These are phyloP conservation scores for Nemotelus nigrinus DNA, from an alignment of 2,888 invertebrate species.

Conservation along the genomic window DNA sequence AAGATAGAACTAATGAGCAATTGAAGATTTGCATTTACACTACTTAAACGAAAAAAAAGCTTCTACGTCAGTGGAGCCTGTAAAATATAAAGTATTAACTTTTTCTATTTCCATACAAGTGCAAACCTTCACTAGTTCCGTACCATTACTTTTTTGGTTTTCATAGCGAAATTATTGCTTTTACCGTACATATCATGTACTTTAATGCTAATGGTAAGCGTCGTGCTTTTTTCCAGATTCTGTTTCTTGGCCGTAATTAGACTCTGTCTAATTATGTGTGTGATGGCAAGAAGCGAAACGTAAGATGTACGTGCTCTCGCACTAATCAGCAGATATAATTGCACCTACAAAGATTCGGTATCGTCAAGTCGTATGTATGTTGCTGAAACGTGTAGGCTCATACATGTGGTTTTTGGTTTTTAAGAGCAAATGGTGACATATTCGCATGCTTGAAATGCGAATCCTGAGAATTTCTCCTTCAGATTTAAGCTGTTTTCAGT, in stretches of 20 bases:
- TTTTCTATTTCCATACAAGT: no score
- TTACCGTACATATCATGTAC: neutral
- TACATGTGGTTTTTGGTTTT: neutral
- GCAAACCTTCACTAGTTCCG: no score
- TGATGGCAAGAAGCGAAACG: constrained; percentile 31
- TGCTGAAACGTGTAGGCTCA: neutral
- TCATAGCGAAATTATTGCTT: constrained; percentile 10
- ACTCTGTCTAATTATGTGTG: constrained; percentile 48
- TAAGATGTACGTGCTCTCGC: constrained; percentile 49
- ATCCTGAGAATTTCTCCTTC: constrained; percentile 29
- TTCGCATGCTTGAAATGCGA: constrained; percentile 12
- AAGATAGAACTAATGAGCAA: no score
- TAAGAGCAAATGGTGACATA: neutral
- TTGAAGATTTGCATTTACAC: no score
- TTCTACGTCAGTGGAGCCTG: no score
- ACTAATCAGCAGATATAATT: constrained; percentile 53
- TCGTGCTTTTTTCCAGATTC: constrained; percentile 32
- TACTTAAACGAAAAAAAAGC: no score
- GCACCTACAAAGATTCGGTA: constrained; percentile 33
- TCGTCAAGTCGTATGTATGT: neutral
- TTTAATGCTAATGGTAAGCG: neutral
- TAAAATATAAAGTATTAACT: no score
- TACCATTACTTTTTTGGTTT: no score
- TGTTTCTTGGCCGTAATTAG: constrained; percentile 48
- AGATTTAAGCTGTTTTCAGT: constrained; percentile 7